Evolutionary conservation across 2,888 invertebrate genomes (phyloP).

Genomic region (Amblyjoppa fuscipennis): DNA sequence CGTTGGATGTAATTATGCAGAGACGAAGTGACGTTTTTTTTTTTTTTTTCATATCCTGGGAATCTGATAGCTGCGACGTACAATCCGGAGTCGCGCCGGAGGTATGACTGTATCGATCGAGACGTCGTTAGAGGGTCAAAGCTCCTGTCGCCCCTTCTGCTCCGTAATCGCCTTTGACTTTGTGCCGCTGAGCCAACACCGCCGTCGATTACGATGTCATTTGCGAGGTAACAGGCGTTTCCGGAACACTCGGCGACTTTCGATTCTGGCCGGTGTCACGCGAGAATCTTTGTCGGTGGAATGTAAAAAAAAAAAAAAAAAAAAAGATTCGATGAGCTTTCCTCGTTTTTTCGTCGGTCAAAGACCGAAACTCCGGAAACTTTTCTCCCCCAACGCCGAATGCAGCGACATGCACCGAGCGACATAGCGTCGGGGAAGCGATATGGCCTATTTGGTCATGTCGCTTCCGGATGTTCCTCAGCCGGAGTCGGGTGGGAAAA

Average conservation of each 20-base stretch:
- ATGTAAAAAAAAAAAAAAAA: not conserved
- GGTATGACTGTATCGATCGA: constrained; percentile 28
- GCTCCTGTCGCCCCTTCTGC: not conserved
- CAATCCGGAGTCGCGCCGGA: not conserved
- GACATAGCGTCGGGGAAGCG: no score
- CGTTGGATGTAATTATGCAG: not conserved
- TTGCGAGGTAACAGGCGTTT: constrained; percentile 30
- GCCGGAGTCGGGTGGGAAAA: not conserved
- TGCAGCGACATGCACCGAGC: not conserved
- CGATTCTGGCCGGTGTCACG: not conserved
- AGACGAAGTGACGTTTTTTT: not conserved
- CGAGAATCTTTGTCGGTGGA: not conserved
- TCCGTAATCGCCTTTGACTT: constrained; percentile 14
- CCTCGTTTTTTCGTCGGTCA: not conserved
- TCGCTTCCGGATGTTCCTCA: not conserved
- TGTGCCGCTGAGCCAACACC: not conserved
- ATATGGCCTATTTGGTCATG: not conserved
- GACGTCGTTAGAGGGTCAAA: constrained; percentile 37
- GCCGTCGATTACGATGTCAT: constrained; percentile 17
- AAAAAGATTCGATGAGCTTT: not conserved
- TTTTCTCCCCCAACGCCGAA: not conserved
- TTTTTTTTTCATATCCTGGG: not conserved
- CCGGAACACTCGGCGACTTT: constrained; percentile 12
- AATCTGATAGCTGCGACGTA: not conserved
- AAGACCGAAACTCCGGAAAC: not conserved